phyloP scores from a whole-genome alignment of 1,140 invertebrate genomes.

The Brachionus sp. region DNA sequence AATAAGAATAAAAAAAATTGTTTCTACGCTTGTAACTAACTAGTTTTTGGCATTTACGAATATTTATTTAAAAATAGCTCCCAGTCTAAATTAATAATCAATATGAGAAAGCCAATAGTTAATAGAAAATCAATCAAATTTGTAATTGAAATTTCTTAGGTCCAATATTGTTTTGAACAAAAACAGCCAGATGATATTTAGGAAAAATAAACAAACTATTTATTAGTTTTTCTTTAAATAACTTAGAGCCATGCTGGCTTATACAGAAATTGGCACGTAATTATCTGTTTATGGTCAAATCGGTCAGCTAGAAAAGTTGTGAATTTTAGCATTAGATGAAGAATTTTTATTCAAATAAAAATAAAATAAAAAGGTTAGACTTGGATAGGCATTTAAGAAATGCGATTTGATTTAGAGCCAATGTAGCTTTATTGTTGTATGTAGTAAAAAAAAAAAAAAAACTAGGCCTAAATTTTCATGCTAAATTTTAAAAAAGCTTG shows the following conservation, averaged over 20 bases:
- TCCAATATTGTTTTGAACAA: neutral
- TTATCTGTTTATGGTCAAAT: neutral
- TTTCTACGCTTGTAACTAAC: neutral
- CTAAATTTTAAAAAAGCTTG: neutral
- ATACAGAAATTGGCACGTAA: neutral
- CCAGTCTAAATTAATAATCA: conserved; percentile 18
- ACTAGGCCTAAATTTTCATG: neutral
- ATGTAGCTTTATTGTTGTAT: neutral
- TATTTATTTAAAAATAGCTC: conserved; percentile 16
- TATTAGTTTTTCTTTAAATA: neutral
- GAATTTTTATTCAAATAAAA: neutral
- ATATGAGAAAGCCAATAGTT: conserved; percentile 36
- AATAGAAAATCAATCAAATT: conserved; percentile 29
- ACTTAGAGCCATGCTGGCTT: neutral
- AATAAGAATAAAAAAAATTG: neutral
- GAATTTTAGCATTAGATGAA: neutral
- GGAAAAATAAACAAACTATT: neutral
- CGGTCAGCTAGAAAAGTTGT: neutral
- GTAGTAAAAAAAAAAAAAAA: neutral
- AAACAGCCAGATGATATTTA: conserved; percentile 18
- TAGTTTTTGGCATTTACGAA: conserved; percentile 14
- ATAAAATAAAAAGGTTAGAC: neutral
- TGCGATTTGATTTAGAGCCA: neutral
- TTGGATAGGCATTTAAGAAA: neutral
- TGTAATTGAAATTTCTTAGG: neutral